Conservation (phyloP, 2,888 invertebrate species). For the Eupsilia transversa region DNA sequence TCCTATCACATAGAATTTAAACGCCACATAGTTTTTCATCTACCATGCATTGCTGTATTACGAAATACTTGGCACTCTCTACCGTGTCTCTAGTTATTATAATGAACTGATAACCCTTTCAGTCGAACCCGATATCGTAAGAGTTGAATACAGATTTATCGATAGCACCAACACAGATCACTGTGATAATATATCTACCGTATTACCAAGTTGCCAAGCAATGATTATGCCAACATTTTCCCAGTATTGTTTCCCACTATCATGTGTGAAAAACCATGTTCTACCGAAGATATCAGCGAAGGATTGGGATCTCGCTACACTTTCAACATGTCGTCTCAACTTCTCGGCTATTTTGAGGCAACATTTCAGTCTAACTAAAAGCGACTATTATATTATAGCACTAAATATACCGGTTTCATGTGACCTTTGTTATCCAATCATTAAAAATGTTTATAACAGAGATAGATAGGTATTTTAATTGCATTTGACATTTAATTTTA, state of each 20-base stretch:
- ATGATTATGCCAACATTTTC: slow-evolving; percentile 6
- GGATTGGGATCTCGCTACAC: not conserved
- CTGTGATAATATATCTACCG: not conserved
- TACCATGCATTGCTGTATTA: not conserved
- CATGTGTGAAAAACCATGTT: slow-evolving; percentile 6
- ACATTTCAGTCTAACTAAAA: slow-evolving; percentile 2
- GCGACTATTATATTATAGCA: slow-evolving; percentile 5
- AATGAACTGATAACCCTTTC: not conserved
- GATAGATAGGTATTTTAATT: not conserved
- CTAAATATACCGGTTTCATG: not conserved
- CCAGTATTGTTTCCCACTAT: not conserved
- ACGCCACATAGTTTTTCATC: not conserved
- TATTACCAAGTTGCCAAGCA: not conserved
- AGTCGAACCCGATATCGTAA: not conserved
- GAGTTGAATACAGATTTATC: not conserved
- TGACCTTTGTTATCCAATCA: not conserved
- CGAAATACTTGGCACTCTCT: not conserved
- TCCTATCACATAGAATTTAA: not conserved
- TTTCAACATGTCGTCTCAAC: slow-evolving; percentile 14
- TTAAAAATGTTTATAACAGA: not conserved
- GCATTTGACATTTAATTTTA: not conserved
- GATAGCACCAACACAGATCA: not conserved
- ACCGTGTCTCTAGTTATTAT: not conserved
- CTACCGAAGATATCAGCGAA: slow-evolving; percentile 5
- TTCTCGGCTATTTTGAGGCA: not conserved